Evolutionary conservation across 2,113 vertebrate species (phyloP).

Genomic region (Sula dactylatra): DNA sequence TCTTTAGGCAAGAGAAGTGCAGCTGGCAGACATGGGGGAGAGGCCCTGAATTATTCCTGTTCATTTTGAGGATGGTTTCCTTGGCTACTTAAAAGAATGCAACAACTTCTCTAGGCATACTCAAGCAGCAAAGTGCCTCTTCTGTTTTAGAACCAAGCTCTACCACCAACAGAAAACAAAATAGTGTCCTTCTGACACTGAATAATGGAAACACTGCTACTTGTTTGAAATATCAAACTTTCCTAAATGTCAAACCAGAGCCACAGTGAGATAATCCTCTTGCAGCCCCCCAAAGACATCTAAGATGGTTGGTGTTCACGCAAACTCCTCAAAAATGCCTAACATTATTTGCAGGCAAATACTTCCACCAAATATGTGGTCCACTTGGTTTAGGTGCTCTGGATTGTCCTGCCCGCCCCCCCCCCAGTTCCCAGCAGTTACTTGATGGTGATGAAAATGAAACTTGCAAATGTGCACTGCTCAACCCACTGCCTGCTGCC

Average conservation of each 20-base stretch:
- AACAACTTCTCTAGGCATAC: not conserved
- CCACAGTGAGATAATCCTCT: not conserved
- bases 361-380: not conserved
- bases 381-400: not conserved
- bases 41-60: not conserved
- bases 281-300: not conserved
- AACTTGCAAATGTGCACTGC: not conserved
- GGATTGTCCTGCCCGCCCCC: not conserved
- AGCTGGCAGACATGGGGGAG: not conserved
- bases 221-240: not conserved
- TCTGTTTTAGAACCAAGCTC: not conserved
- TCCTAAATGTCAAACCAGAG: not conserved
- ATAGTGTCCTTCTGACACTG: not conserved
- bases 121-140: not conserved
- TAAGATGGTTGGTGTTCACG: not conserved
- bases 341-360: not conserved
- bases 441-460: not conserved
- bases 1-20: not conserved
- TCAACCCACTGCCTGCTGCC: not conserved
- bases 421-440: not conserved
- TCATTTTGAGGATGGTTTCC: conserved; percentile 17
- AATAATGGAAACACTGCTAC: not conserved
- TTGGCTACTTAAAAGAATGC: not conserved
- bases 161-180: not conserved
- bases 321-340: not conserved